A percentile compares a stretch with the other conserved stretches of the same genome.
Conservation (phyloP, 2,113 vertebrate species). For the Rhabdomys dilectus region DNA sequence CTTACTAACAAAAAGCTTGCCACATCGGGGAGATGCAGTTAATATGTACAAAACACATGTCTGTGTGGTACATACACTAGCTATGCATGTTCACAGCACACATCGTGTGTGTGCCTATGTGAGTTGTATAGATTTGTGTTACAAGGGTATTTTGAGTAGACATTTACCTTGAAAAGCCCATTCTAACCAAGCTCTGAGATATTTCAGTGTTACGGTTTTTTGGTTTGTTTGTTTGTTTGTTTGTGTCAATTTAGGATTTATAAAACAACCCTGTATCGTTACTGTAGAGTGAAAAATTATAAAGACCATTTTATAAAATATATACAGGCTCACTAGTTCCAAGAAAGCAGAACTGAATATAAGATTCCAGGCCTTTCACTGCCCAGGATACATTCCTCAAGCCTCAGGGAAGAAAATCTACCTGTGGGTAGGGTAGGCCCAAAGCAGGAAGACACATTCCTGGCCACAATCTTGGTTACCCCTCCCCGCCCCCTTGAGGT, state of each 20-base stretch:
- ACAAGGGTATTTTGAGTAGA: neutral
- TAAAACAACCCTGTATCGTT: neutral
- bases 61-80: neutral
- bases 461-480: too few relatives aligned
- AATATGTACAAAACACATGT: neutral
- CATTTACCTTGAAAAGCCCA: neutral
- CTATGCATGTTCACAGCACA: neutral
- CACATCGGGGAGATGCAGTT: neutral
- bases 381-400: too few relatives aligned
- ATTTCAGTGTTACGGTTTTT: constrained; percentile 14
- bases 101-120: neutral
- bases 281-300: too few relatives aligned
- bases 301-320: too few relatives aligned
- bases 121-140: neutral
- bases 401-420: too few relatives aligned
- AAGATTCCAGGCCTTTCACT: too few relatives aligned
- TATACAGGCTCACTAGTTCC: too few relatives aligned
- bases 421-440: too few relatives aligned
- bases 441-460: too few relatives aligned
- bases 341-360: too few relatives aligned
- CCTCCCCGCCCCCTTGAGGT: too few relatives aligned
- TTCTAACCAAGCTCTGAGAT: neutral
- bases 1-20: neutral
- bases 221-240: neutral
- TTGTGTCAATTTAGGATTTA: constrained; percentile 31